These are phyloP conservation scores for Drosophila rellima DNA, from an alignment of 2,888 invertebrate genomes.

Conservation along the genomic window DNA sequence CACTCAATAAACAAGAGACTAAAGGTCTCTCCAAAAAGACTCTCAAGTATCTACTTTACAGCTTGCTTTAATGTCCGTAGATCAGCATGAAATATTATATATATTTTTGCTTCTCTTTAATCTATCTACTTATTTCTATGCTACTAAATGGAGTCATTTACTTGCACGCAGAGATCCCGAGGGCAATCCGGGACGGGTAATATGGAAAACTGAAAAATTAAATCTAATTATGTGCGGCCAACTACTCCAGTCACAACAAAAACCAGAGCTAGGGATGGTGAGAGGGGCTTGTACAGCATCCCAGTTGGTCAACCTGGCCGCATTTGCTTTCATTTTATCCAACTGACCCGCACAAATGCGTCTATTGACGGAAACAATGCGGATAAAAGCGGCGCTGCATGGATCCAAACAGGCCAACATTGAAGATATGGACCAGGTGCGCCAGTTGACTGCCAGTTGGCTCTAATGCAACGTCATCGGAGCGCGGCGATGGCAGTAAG, in stretches of 20 bases:
- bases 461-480: slow-evolving; percentile 65
- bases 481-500: slow-evolving; percentile 50
- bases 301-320: slow-evolving; percentile 35
- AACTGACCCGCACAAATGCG: slow-evolving; percentile 81
- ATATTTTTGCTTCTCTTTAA: slow-evolving; percentile 16
- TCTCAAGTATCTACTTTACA: slow-evolving; percentile 33
- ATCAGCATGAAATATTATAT: slow-evolving; percentile 23
- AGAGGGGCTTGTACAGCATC: not conserved
- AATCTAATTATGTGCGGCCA: slow-evolving; percentile 76
- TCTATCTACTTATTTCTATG: slow-evolving; percentile 23
- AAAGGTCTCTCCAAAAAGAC: slow-evolving; percentile 16
- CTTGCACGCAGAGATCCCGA: slow-evolving; percentile 19
- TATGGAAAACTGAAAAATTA: slow-evolving; percentile 68
- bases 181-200: slow-evolving; percentile 13
- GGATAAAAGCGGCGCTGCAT: slow-evolving; percentile 61
- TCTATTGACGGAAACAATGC: slow-evolving; percentile 80
- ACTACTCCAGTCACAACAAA: slow-evolving; percentile 39
- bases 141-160: slow-evolving; percentile 54
- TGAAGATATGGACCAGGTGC: slow-evolving; percentile 49
- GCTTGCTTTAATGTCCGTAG: slow-evolving; percentile 38
- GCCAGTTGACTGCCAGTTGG: slow-evolving; percentile 38
- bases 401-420: slow-evolving; percentile 18
- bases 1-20: slow-evolving; percentile 34
- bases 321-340: slow-evolving; percentile 63
- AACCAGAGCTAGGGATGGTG: not conserved